Evolutionary conservation across 2,797 vertebrate species (phyloP).

Genomic region (Columba guinea): DNA sequence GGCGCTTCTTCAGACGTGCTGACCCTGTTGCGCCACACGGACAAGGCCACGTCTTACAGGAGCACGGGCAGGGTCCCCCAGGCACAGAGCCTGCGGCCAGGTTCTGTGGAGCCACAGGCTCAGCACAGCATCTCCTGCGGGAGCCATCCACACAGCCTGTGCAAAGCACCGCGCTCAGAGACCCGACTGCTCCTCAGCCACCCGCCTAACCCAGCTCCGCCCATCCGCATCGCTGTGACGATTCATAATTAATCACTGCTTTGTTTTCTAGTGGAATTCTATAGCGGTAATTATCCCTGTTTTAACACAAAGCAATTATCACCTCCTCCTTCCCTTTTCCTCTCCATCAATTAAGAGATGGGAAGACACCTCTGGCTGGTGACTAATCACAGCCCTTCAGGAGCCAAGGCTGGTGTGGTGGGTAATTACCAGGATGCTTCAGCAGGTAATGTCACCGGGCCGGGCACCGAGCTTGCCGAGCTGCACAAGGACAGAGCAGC

Average conservation of each 20-base stretch:
- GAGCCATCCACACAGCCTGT: rapidly evolving
- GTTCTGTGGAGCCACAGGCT: not conserved
- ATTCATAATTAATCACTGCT: conserved; percentile 29
- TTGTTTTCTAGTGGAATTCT: conserved; percentile 41
- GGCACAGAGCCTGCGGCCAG: rapidly evolving
- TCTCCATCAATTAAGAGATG: not conserved
- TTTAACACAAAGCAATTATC: conserved; percentile 34
- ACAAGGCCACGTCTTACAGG: rapidly evolving
- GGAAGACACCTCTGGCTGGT: not conserved
- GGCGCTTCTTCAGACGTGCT: not conserved
- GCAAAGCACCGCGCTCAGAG: not conserved
- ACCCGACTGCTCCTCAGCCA: too few relatives aligned
- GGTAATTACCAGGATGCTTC: not conserved
- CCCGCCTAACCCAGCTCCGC: not conserved
- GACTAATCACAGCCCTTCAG: not conserved
- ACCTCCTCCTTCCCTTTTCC: not conserved
- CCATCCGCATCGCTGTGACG: rapidly evolving
- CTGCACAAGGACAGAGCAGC: not conserved
- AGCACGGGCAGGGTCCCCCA: not conserved
- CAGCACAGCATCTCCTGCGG: too few relatives aligned
- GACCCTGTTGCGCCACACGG: rapidly evolving
- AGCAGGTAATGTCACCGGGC: not conserved
- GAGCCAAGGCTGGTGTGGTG: not conserved
- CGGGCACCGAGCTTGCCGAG: too few relatives aligned
- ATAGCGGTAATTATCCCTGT: conserved; percentile 24